These are phyloP conservation scores for Gadopsis bispinosus DNA, from an alignment of 2,797 vertebrate genomes.

Conservation along the genomic window DNA sequence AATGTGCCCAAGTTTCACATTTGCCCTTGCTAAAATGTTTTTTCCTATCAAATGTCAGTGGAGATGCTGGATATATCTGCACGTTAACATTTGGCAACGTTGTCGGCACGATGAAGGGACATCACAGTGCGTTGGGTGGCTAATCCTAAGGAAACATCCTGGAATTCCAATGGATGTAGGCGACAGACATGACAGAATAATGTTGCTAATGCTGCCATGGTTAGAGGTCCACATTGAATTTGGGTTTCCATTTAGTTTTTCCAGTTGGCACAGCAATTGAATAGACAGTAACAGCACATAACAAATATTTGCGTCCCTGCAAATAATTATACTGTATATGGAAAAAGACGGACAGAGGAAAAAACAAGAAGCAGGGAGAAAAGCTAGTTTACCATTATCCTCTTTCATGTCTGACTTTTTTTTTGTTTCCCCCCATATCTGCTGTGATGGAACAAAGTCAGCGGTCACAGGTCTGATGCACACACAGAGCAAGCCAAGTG, in stretches of 20 bases:
- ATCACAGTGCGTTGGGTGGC: not conserved
- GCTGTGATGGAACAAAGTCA: constrained; percentile 80
- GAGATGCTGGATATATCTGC: not conserved
- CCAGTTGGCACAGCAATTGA: not conserved
- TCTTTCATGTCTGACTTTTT: constrained; percentile 58
- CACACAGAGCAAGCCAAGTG: constrained; percentile 62
- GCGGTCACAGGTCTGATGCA: constrained; percentile 76
- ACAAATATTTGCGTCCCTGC: constrained; percentile 16
- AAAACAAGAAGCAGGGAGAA: constrained; percentile 35
- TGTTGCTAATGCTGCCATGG: not conserved
- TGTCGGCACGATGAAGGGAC: no score
- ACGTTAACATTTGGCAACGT: no score
- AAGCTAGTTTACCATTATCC: constrained; percentile 45
- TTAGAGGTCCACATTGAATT: no score
- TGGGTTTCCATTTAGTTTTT: not conserved
- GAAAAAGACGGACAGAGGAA: constrained; percentile 18
- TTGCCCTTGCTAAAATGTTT: no score
- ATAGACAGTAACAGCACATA: not conserved
- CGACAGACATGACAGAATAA: not conserved
- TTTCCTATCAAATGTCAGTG: no score
- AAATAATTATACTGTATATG: constrained; percentile 7
- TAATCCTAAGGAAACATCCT: no score
- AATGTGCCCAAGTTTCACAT: not conserved
- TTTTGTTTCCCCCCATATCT: constrained; percentile 28
- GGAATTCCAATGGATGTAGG: not conserved